Base-by-base conservation (phyloP, 2,797 vertebrate genomes). In the Clarias platycephalus region DNA sequence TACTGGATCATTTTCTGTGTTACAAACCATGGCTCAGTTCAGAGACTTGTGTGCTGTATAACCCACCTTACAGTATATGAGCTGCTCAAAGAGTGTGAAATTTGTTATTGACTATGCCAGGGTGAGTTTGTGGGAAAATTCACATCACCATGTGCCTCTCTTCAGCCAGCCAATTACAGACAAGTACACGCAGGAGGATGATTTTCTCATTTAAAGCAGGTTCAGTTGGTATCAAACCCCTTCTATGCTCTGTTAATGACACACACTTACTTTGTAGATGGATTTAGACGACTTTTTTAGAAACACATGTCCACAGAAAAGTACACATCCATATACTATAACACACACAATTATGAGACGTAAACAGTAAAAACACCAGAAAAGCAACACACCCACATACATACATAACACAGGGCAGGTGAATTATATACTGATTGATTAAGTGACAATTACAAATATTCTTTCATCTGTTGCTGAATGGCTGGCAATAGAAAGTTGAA, bases 131-230 rank as follows among this genome's bases (percentile, higher is more conserved):
- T 89, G 82, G 85, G 86, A 87, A 86, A 86, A 86, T 80, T 89
- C 87, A 77, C 81, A 71, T 89, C 84, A 18, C 87, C 83, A 53
- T 83, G 87, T 87, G 87, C 55, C 75, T 87, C 86, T 72, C 49
- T 86, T 26, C 26, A 81, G 31, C n/a, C 49, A 83, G 82, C 82
- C 76, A 83, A 53, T 63, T 78, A 40, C 62, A 67, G 81, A 67
- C 81, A 80, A 71, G 83, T 91, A 88, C 90, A 66, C 58, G 84
- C 18, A 16, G 86, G 88, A 91, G 88, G 87, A 77, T 88, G 82
- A 92, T 91, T 84, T 83, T 87, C 88, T 91, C 89, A 91, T 89
- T 92, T 90, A 87, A 81, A 88, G n/a, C 83, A 89, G 84, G 85
- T 88, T 91, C 90, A 81, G 86, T 76, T 77, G 81, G 85, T 67